Evolutionary conservation across 92 coral and sea anemone species (phyloP).

Genomic region (Pocillopora grandis): DNA sequence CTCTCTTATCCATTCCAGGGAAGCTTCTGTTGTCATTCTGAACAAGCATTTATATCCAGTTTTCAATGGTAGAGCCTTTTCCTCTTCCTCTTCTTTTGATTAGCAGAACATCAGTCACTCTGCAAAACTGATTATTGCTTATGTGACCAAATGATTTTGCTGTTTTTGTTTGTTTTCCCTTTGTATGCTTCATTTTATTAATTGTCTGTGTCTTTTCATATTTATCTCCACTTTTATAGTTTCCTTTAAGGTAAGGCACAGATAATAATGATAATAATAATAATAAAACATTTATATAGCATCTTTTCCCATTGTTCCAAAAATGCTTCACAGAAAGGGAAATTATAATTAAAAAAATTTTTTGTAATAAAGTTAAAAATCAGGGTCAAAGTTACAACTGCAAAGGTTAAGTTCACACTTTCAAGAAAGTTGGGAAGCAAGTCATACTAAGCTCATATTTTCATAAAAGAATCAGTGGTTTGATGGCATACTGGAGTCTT

Average conservation of each 20-base stretch:
- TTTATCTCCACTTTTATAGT: conserved; percentile 38
- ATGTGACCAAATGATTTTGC: no score
- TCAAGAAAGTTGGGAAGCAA: no score
- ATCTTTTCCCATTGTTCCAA: not conserved
- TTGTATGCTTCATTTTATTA: not conserved
- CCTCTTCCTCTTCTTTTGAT: not conserved
- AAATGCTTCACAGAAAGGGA: not conserved
- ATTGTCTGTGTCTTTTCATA: not conserved
- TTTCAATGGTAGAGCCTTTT: not conserved
- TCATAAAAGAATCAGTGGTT: no score
- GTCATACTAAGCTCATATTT: no score
- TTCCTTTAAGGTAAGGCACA: conserved; percentile 55
- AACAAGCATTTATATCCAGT: not conserved
- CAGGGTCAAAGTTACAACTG: no score
- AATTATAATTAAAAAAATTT: not conserved
- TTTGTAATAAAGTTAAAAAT: no score
- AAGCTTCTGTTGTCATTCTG: not conserved
- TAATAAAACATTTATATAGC: not conserved
- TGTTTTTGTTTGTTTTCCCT: not conserved
- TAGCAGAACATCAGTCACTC: no score
- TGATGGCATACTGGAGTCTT: no score
- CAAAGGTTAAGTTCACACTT: not conserved
- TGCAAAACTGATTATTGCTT: no score
- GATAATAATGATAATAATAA: not conserved
- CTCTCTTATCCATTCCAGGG: not conserved